A percentile compares a stretch with the other conserved stretches of the same genome.
phyloP scores from a whole-genome alignment of 35 echinoderm and acorn worm genomes.

The Ptychodera flava region DNA sequence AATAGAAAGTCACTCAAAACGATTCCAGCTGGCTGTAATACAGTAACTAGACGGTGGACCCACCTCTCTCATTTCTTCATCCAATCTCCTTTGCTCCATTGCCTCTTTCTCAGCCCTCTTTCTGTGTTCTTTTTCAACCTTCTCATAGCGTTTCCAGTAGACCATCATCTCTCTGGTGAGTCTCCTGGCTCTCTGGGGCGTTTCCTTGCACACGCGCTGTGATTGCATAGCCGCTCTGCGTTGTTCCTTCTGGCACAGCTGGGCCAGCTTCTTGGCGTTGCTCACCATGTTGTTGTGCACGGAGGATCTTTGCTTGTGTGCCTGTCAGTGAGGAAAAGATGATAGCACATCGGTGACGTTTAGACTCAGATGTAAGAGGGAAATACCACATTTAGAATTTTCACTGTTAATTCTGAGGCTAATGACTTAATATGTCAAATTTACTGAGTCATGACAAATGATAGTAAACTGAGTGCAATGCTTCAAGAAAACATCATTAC shows the following conservation, averaged over 20 bases:
- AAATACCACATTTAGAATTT: too few species aligned
- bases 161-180: constrained; percentile 96
- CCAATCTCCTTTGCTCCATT: constrained; percentile 83
- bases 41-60: too few species aligned
- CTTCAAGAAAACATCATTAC: too few species aligned
- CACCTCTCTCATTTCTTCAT: constrained; percentile 99
- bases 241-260: constrained; percentile 91
- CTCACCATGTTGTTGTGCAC: constrained; percentile 82
- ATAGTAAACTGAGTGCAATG: too few species aligned
- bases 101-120: constrained; percentile 96
- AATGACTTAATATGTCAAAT: too few species aligned
- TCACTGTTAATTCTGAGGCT: too few species aligned
- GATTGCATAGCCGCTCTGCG: constrained; percentile 78
- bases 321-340: too few species aligned
- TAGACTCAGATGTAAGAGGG: too few species aligned
- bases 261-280: constrained; percentile 88
- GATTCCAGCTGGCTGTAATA: too few species aligned
- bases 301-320: constrained; percentile 83
- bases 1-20: too few species aligned
- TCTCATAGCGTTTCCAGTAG: constrained; percentile 96
- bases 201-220: constrained; percentile 89
- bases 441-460: too few species aligned
- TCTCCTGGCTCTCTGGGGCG: constrained; percentile 69
- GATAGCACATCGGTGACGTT: too few species aligned
- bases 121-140: constrained; percentile 92